Conservation (phyloP, 2,113 vertebrate genomes). For the Brachyhypopomus occidentalis region DNA sequence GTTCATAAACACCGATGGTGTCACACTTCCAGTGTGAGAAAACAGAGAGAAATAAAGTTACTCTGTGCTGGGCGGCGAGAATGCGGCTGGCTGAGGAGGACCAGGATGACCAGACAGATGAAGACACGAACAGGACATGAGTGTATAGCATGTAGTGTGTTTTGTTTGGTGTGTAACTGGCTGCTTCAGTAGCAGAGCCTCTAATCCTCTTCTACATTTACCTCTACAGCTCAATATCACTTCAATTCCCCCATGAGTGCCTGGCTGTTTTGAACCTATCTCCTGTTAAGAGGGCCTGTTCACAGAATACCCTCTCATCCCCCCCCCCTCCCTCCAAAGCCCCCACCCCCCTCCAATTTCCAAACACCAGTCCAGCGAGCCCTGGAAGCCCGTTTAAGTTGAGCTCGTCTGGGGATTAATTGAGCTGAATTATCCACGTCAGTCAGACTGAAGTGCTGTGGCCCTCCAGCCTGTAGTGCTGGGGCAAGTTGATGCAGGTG, state of each 20-base stretch:
- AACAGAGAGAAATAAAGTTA: constrained; percentile 23
- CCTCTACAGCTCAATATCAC: constrained; percentile 52
- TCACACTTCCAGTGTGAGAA: background rate
- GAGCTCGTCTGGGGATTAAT: constrained; percentile 52
- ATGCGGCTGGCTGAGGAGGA: background rate
- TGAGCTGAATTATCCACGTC: constrained; percentile 53
- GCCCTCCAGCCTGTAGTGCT: constrained; percentile 31
- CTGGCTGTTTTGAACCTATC: constrained; percentile 56
- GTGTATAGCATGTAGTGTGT: background rate
- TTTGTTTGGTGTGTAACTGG: constrained; percentile 15
- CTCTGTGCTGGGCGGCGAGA: constrained; percentile 14
- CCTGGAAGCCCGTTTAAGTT: constrained; percentile 51
- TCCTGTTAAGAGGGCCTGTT: constrained; percentile 54
- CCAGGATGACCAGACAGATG: constrained; percentile 37
- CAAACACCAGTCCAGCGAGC: constrained; percentile 50
- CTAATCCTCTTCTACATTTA: constrained; percentile 56
- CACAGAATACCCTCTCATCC: constrained; percentile 47
- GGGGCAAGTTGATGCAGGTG: constrained; percentile 4
- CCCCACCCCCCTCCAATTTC: constrained; percentile 17
- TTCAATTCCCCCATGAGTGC: constrained; percentile 53
- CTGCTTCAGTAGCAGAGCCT: constrained; percentile 58
- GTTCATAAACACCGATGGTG: constrained; percentile 1
- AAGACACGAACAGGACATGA: constrained; percentile 48
- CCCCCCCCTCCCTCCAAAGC: too few species aligned
- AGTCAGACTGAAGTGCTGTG: constrained; percentile 47